Evolutionary conservation across 2,113 vertebrate species (phyloP).

Genomic region (Polypterus bichir): DNA sequence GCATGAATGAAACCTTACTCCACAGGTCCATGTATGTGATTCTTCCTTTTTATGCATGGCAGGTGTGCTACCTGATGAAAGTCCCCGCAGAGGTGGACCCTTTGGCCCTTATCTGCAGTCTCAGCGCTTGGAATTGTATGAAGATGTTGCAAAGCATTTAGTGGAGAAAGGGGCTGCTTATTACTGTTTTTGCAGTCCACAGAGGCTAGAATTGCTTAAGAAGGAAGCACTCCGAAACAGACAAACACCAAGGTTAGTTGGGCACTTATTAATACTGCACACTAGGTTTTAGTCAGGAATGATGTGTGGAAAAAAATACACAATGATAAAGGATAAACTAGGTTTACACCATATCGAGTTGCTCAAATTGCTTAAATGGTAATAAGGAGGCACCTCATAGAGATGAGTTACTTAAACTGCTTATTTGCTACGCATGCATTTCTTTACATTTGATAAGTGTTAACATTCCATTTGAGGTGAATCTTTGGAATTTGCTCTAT

Average conservation of each 20-base stretch:
- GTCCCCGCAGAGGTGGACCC: constrained; percentile 59
- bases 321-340: too few species aligned
- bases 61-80: constrained; percentile 86
- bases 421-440: too few species aligned
- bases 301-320: too few species aligned
- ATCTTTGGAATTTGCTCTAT: too few species aligned
- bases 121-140: constrained; percentile 60
- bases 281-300: too few species aligned
- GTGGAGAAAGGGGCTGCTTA: constrained; percentile 63
- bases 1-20: background rate
- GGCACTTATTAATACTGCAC: too few species aligned
- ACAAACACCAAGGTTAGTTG: constrained; percentile 67
- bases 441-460: too few species aligned
- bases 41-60: background rate
- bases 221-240: constrained; percentile 64
- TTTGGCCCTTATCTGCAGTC: constrained; percentile 78
- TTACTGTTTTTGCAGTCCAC: constrained; percentile 74
- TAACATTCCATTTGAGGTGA: too few species aligned
- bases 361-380: too few species aligned
- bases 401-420: too few species aligned
- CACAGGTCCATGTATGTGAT: background rate
- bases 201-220: constrained; percentile 74
- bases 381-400: too few species aligned
- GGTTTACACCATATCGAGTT: too few species aligned
- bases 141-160: constrained; percentile 35